Evolutionary conservation across 1,140 invertebrate genomes (phyloP), one percentile per base, ranked within the genome.

Genomic region (Maconellicoccus hirsutus): DNA sequence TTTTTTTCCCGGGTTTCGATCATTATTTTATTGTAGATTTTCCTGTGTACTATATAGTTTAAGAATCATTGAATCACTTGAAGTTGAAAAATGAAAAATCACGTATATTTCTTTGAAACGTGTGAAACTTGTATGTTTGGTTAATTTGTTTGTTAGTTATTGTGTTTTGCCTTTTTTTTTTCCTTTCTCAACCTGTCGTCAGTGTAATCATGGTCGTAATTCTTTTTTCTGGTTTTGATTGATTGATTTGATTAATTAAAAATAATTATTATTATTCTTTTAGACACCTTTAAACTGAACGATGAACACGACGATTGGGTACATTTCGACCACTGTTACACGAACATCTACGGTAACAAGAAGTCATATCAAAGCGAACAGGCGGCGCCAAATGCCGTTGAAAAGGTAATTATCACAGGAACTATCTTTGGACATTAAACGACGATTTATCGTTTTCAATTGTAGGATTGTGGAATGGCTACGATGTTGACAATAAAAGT

Each of bases 291-390:
- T 2, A 23, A 66, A 25, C 25, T 66, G 22, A 66, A 66, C 21
- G 61, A 66, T 23, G 61, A 66, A 25, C 42, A 52, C 10, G 61
- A 66, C 16, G 61, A 66, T 66, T 66, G 61, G 61, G 61, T 66
- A 19, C 61, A 66, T 26, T 23, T 66, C 4, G 61, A 66, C 25
- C 61, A 66, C 25, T 66, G 61, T 16, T 66, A 66, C 25, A 66
- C 61, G 3, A 66, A 66, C 25, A 66, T 66, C 6, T 66, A 66
- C 16, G 61, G 61, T 8, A 66, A 16, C 16, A 66, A 26, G 16
- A 66, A 66, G 25, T 16, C 3, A 66, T 6, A 1, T 25, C 61
- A 23, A 19, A 3, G 14, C 25, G 22, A 23, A 25, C 25, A 22
- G 8, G 16, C 7, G 4, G 7, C 6, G 10, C 7, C 8, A 23